phyloP scores from a whole-genome alignment of 2,113 vertebrate species.

The Dolichallabes microphthalmus region DNA sequence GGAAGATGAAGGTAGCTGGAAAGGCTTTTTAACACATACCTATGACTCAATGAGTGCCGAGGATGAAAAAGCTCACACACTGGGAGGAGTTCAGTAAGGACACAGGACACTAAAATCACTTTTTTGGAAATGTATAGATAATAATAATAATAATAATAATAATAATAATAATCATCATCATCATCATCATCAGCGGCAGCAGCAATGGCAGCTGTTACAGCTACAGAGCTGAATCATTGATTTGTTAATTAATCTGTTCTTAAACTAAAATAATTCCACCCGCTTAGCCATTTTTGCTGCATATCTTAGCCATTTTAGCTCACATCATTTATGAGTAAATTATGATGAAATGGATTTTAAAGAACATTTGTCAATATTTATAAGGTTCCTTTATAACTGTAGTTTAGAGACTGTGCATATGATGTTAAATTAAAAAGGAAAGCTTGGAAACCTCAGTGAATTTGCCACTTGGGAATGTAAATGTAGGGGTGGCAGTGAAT shows the following conservation, averaged over 20 bases:
- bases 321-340: not conserved
- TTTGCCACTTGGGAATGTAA: conserved; percentile 13
- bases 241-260: not conserved
- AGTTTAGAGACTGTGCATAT: not conserved
- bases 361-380: not conserved
- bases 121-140: conserved; percentile 27
- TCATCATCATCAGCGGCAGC: not conserved
- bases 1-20: conserved; percentile 64
- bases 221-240: not conserved
- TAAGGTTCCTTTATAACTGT: not conserved
- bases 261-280: not conserved
- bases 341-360: not conserved
- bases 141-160: not conserved
- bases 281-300: not conserved
- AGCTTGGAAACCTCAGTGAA: not conserved
- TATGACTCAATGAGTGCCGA: conserved; percentile 71
- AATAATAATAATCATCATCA: not conserved
- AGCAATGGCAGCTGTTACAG: no score
- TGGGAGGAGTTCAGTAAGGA: conserved; percentile 71
- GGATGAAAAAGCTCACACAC: conserved; percentile 67
- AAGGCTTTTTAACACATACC: conserved; percentile 71
- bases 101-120: conserved; percentile 36
- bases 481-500: conserved; percentile 9
- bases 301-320: no score
- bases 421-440: not conserved